These are phyloP conservation scores for Procambarus clarkii DNA, from an alignment of 1,140 invertebrate species.

Conservation along the genomic window DNA sequence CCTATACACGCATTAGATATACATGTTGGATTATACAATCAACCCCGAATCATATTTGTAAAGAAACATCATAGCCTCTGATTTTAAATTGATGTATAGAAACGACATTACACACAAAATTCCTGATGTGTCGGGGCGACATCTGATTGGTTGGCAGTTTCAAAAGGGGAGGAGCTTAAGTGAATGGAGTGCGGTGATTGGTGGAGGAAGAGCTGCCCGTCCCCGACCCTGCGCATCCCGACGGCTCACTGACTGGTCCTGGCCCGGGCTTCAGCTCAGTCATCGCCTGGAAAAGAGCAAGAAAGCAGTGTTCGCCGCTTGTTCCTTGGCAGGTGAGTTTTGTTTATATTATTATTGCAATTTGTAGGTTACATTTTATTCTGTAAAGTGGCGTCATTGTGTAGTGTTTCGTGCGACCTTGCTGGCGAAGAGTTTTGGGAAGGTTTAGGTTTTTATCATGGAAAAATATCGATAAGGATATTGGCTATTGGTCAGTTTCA, in stretches of 20 bases:
- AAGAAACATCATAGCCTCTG: not conserved
- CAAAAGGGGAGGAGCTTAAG: not conserved
- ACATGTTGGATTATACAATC: no score
- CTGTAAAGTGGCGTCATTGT: not conserved
- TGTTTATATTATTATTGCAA: not conserved
- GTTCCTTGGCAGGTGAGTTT: not conserved
- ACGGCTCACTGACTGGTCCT: not conserved
- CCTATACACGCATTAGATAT: no score
- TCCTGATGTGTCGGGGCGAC: conserved; percentile 5
- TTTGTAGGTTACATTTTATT: not conserved
- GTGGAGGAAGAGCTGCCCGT: no score
- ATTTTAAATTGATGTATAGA: not conserved
- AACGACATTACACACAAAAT: conserved; percentile 6
- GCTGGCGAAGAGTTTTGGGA: no score
- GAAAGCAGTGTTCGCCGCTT: no score
- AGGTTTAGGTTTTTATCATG: no score
- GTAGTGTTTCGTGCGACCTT: no score
- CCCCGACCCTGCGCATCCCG: no score
- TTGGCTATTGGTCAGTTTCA: no score
- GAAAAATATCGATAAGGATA: no score
- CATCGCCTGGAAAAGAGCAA: not conserved
- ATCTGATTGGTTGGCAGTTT: not conserved
- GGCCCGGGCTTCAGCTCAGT: not conserved
- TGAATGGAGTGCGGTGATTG: not conserved
- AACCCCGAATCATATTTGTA: not conserved